Evolutionary conservation across 64 coral and sea anemone genomes (phyloP).

Genomic region (Trachythela sp.): DNA sequence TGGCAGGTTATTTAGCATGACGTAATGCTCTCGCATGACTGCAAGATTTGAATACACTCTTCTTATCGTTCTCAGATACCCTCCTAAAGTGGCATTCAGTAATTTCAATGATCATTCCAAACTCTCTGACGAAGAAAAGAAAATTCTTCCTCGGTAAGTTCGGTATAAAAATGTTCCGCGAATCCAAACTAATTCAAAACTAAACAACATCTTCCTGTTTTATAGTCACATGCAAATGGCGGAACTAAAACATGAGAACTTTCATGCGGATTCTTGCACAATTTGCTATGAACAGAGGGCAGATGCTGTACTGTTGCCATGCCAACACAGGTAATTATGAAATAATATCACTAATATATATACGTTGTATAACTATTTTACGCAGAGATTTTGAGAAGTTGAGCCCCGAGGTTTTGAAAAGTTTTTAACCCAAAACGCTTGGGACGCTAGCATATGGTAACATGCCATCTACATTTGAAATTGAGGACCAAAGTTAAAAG

Average conservation of each 20-base stretch:
- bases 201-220: neutral
- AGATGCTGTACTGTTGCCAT: conserved; percentile 69
- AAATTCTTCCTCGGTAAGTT: conserved; percentile 85
- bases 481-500: too few relatives aligned
- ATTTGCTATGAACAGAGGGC: conserved; percentile 80
- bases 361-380: too few relatives aligned
- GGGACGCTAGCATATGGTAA: too few relatives aligned
- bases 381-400: too few relatives aligned
- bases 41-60: too few relatives aligned
- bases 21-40: too few relatives aligned
- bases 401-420: too few relatives aligned
- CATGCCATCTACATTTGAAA: too few relatives aligned
- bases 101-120: conserved; percentile 79
- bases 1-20: too few relatives aligned
- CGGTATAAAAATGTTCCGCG: neutral
- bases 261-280: conserved; percentile 76
- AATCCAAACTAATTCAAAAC: too few relatives aligned
- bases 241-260: conserved; percentile 62
- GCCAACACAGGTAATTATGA: conserved; percentile 65
- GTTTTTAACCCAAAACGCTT: too few relatives aligned
- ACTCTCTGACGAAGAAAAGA: conserved; percentile 71
- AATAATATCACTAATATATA: neutral
- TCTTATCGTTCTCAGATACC: too few relatives aligned
- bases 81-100: conserved; percentile 52
- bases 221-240: conserved; percentile 78